Conservation (phyloP, 2,888 invertebrate genomes). For the Nasonovia ribisnigri region DNA sequence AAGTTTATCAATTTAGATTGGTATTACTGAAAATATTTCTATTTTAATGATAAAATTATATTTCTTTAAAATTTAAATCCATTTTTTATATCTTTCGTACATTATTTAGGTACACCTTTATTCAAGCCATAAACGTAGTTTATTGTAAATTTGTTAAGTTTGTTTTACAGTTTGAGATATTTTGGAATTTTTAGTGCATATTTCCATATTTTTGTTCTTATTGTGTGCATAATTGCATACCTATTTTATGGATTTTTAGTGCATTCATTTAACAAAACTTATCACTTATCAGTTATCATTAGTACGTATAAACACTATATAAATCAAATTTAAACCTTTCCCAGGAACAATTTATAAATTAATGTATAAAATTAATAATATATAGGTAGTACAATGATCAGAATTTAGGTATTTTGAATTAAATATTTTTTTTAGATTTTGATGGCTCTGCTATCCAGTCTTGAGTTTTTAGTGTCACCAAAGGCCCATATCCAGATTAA, state of each 20-base stretch:
- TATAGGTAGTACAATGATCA: too few species aligned
- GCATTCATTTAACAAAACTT: too few species aligned
- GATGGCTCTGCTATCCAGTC: too few species aligned
- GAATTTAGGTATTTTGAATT: too few species aligned
- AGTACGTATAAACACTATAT: too few species aligned
- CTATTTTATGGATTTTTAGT: background rate
- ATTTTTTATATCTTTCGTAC: background rate
- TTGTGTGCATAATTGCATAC: background rate
- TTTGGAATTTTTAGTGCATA: background rate
- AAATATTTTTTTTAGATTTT: too few species aligned
- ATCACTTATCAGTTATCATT: too few species aligned
- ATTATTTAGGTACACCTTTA: background rate
- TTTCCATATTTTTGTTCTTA: background rate
- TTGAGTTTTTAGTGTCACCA: too few species aligned
- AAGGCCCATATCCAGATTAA: too few species aligned
- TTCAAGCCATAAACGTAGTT: background rate
- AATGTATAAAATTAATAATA: too few species aligned
- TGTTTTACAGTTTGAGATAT: background rate
- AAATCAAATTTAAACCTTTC: background rate
- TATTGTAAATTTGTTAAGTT: background rate
- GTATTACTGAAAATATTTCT: background rate
- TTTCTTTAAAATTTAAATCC: background rate
- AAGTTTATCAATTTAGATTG: background rate
- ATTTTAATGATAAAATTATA: background rate
- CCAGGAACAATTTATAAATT: background rate